Conservation (phyloP, 2,797 vertebrate species). For the Aulostomus chinensis region DNA sequence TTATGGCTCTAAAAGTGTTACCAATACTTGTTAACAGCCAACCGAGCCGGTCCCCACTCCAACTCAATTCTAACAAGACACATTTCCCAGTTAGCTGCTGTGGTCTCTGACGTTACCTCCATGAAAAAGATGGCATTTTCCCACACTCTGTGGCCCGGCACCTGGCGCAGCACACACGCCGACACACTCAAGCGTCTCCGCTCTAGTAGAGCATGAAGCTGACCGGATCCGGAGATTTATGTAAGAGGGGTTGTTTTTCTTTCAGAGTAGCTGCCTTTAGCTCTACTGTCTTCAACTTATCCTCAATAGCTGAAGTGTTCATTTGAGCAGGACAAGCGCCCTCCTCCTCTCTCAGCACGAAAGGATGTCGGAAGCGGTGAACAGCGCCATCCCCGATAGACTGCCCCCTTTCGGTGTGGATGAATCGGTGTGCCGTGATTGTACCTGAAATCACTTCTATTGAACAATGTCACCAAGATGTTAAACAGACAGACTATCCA, state of each 20-base stretch:
- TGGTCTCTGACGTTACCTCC: slow-evolving; percentile 69
- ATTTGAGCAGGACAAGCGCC: slow-evolving; percentile 49
- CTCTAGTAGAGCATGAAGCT: slow-evolving; percentile 58
- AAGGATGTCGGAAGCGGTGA: slow-evolving; percentile 15
- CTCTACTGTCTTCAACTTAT: slow-evolving; percentile 50
- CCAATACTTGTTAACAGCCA: too few relatives aligned
- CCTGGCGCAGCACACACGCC: slow-evolving; percentile 57
- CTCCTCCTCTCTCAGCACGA: slow-evolving; percentile 13
- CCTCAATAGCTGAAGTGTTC: slow-evolving; percentile 62
- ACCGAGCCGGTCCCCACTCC: neutral
- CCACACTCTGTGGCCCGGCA: slow-evolving; percentile 49
- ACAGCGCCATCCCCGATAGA: accelerated
- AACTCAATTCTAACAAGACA: neutral
- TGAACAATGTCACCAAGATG: too few relatives aligned
- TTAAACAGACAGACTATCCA: too few relatives aligned
- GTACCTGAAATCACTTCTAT: too few relatives aligned
- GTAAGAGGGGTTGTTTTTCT: neutral
- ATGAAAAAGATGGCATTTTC: slow-evolving; percentile 74
- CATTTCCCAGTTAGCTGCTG: slow-evolving; percentile 9
- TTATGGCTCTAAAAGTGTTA: neutral
- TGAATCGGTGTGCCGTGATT: slow-evolving; percentile 18
- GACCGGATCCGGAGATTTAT: neutral
- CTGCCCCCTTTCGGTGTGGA: slow-evolving; percentile 47
- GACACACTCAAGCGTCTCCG: slow-evolving; percentile 48
- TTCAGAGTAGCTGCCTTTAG: slow-evolving; percentile 3